phyloP scores from a whole-genome alignment of 2,888 invertebrate genomes.

The Trissolcus japonicus region DNA sequence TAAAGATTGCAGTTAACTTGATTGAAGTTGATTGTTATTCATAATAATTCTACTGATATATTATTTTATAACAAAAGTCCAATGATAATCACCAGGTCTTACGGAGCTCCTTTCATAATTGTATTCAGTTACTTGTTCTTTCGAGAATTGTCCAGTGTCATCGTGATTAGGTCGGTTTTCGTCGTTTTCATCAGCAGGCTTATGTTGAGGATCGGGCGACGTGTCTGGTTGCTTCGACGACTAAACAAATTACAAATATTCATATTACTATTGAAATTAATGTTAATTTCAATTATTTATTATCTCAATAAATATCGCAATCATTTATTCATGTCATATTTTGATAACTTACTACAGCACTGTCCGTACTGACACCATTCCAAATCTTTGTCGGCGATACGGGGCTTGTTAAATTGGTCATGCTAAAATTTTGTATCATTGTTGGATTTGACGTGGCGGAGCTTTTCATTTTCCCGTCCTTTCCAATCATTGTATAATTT shows the following conservation, averaged over 20 bases:
- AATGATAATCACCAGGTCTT: slow-evolving; percentile 77
- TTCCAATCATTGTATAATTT: slow-evolving; percentile 70
- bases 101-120: slow-evolving; percentile 77
- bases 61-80: too few relatives aligned
- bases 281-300: neutral
- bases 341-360: slow-evolving; percentile 56
- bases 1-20: too few relatives aligned
- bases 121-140: slow-evolving; percentile 78
- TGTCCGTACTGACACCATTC: slow-evolving; percentile 63
- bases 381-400: slow-evolving; percentile 70
- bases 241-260: slow-evolving; percentile 32
- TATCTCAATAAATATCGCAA: neutral
- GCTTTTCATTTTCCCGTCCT: slow-evolving; percentile 75
- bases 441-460: slow-evolving; percentile 72
- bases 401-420: slow-evolving; percentile 67
- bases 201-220: slow-evolving; percentile 55
- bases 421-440: slow-evolving; percentile 65
- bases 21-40: too few relatives aligned
- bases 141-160: slow-evolving; percentile 69
- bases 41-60: too few relatives aligned
- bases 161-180: slow-evolving; percentile 61
- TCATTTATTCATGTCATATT: too few relatives aligned
- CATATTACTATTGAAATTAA: neutral
- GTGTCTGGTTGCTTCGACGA: slow-evolving; percentile 48
- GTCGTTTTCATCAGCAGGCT: slow-evolving; percentile 61